A percentile compares a stretch with the other conserved stretches of the same genome.
Conservation (phyloP, 2,113 vertebrate genomes). For the Illadopsis cleaveri region DNA sequence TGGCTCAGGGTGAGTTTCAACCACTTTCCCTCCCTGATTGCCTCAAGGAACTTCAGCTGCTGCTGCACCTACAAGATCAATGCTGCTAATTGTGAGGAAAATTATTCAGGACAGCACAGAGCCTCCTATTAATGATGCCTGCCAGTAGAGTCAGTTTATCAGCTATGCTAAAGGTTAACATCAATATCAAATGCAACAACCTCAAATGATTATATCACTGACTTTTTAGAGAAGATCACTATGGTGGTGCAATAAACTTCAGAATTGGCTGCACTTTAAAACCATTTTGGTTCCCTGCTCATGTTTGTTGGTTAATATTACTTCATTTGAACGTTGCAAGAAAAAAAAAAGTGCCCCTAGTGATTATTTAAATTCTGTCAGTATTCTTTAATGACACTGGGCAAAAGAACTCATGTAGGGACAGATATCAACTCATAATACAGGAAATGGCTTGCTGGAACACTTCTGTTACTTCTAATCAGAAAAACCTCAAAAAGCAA, state of each 20-base stretch:
- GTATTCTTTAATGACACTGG: neutral
- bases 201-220: neutral
- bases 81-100: conserved; percentile 55
- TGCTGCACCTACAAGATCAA: conserved; percentile 35
- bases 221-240: neutral
- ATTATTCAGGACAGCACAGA: conserved; percentile 44
- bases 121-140: conserved; percentile 24
- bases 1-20: neutral
- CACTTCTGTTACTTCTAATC: neutral
- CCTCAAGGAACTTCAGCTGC: conserved; percentile 38
- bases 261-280: neutral
- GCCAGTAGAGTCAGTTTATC: conserved; percentile 24
- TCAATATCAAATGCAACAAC: conserved; percentile 13
- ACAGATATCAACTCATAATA: neutral
- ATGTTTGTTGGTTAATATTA: neutral
- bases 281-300: neutral
- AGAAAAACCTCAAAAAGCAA: neutral
- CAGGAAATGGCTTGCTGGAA: neutral
- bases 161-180: conserved; percentile 30
- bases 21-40: neutral
- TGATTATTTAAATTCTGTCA: neutral
- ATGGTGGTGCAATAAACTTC: neutral
- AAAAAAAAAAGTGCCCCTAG: neutral
- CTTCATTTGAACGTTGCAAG: neutral
- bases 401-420: neutral